phyloP scores from a whole-genome alignment of 1,140 invertebrate species.

The Zelostemma sp. region DNA sequence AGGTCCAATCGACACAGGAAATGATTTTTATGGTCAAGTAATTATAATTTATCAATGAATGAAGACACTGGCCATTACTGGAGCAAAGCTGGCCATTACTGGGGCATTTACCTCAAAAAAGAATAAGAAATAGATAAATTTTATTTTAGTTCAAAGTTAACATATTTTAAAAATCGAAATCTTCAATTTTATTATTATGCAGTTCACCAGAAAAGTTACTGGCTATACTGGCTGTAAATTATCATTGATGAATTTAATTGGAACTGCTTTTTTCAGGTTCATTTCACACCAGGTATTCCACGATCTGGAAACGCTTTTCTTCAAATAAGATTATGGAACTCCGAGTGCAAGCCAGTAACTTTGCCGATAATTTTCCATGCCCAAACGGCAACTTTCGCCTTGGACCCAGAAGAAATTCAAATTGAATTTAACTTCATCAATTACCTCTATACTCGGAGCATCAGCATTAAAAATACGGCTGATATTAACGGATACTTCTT shows the following conservation, averaged over 20 bases:
- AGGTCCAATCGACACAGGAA: too few relatives aligned
- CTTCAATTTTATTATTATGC: slow-evolving; percentile 10
- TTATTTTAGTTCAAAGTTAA: too few relatives aligned
- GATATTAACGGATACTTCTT: slow-evolving; percentile 58
- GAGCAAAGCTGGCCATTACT: too few relatives aligned
- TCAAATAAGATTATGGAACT: slow-evolving; percentile 49
- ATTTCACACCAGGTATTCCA: slow-evolving; percentile 51
- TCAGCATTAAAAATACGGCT: slow-evolving; percentile 53
- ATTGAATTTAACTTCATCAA: slow-evolving; percentile 57
- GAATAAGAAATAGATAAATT: too few relatives aligned
- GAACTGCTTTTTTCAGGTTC: slow-evolving; percentile 34
- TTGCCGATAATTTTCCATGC: slow-evolving; percentile 49
- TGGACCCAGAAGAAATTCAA: slow-evolving; percentile 48
- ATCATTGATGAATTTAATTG: not conserved
- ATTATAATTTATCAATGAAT: too few relatives aligned
- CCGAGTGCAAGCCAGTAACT: slow-evolving; percentile 45
- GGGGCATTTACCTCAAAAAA: too few relatives aligned
- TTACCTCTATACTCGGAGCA: slow-evolving; percentile 44
- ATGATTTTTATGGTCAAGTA: too few relatives aligned
- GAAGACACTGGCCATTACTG: too few relatives aligned
- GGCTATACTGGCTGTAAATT: not conserved
- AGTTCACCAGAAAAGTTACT: not conserved
- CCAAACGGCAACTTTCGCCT: slow-evolving; percentile 36
- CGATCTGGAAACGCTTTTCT: slow-evolving; percentile 35
- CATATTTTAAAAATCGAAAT: too few relatives aligned